Evolutionary conservation across 2,888 invertebrate genomes (phyloP).

Genomic region (Pinctada fucata): DNA sequence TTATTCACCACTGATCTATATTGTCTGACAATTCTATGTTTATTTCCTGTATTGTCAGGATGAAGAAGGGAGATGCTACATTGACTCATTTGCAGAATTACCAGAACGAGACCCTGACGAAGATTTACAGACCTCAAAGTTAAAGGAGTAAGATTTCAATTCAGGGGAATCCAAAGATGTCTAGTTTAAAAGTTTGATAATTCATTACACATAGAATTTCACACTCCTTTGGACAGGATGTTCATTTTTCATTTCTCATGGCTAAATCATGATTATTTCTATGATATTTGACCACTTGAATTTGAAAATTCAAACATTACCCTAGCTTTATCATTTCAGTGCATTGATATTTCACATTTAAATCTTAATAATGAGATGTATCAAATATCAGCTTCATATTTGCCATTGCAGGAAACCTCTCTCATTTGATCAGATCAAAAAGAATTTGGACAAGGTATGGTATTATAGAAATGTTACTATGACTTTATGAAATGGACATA

Average conservation of each 20-base stretch:
- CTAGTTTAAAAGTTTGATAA: neutral
- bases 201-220: neutral
- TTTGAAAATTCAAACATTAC: no score
- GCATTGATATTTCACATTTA: neutral
- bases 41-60: slow-evolving; percentile 79
- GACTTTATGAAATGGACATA: no score
- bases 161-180: neutral
- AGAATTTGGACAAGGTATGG: slow-evolving; percentile 85
- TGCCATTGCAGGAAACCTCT: slow-evolving; percentile 80
- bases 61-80: slow-evolving; percentile 96
- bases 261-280: no score
- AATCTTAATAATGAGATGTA: neutral
- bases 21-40: no score
- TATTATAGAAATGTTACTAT: neutral
- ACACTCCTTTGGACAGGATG: no score
- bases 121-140: slow-evolving; percentile 48
- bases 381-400: neutral
- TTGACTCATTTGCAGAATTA: slow-evolving; percentile 94
- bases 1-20: no score
- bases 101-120: slow-evolving; percentile 79
- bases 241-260: no score
- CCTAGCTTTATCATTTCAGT: neutral
- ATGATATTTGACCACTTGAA: no score
- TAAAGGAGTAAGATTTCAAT: slow-evolving; percentile 40
- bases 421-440: slow-evolving; percentile 94